These are phyloP conservation scores for Acrobasis repandana DNA, from an alignment of 2,888 invertebrate species.

Conservation along the genomic window DNA sequence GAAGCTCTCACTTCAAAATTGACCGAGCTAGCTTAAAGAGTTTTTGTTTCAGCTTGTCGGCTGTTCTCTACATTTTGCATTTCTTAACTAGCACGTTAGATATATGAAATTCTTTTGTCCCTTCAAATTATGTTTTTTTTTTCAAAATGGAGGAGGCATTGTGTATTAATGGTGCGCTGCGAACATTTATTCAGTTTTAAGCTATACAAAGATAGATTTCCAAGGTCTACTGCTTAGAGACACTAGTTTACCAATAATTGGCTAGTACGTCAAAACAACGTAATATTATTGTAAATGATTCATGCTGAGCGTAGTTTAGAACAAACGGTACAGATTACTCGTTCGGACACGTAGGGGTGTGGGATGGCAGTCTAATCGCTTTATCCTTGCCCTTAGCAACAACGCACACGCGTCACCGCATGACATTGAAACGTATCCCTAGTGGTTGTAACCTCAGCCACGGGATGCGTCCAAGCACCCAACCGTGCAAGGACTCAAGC, in stretches of 20 bases:
- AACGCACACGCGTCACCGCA: conserved; percentile 55
- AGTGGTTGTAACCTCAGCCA: conserved; percentile 75
- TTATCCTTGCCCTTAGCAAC: conserved; percentile 62
- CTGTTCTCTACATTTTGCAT: no score
- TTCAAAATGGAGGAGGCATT: no score
- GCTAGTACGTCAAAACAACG: not conserved
- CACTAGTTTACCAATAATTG: not conserved
- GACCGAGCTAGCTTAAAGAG: no score
- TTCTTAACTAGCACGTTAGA: no score
- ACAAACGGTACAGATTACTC: conserved; percentile 1
- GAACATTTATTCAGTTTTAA: no score
- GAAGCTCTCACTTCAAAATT: no score
- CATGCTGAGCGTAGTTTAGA: not conserved
- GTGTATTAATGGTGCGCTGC: no score
- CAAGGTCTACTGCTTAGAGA: not conserved
- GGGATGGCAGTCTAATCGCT: conserved; percentile 34
- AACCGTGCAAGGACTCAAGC: conserved; percentile 73
- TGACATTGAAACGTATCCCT: conserved; percentile 73
- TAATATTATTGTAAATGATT: conserved; percentile 1
- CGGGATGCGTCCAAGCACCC: conserved; percentile 69
- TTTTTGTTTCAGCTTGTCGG: no score
- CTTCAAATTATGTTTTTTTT: no score
- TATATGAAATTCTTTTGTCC: no score
- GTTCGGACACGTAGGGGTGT: conserved; percentile 20
- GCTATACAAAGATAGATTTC: no score